Conservation (phyloP, 2,888 invertebrate species). For the Spilarctia lutea region DNA sequence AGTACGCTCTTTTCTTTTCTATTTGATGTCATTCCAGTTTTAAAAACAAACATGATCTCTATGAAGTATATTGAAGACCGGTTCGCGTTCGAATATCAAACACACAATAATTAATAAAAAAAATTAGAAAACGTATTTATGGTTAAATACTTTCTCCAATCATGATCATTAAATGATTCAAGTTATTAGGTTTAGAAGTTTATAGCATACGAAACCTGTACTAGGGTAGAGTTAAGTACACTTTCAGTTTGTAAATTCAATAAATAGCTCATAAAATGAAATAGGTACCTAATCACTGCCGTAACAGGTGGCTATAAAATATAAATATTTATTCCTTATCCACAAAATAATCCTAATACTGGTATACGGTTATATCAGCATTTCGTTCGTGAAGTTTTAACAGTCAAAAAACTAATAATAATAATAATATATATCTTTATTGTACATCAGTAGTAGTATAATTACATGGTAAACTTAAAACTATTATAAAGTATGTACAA, state of each 20-base stretch:
- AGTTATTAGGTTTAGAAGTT: background rate
- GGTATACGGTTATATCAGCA: conserved; percentile 42
- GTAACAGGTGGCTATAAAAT: conserved; percentile 33
- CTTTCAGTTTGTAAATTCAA: conserved; percentile 25
- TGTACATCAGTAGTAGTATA: too few species aligned
- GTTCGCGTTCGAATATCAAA: too few species aligned
- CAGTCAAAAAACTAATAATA: too few species aligned
- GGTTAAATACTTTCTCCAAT: background rate
- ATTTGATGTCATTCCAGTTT: too few species aligned
- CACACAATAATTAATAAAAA: background rate
- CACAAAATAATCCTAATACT: conserved; percentile 37
- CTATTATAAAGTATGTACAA: too few species aligned
- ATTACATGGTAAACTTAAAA: too few species aligned
- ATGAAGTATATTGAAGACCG: too few species aligned
- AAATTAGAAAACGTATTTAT: background rate
- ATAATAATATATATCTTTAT: too few species aligned
- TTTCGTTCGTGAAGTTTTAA: conserved; percentile 28
- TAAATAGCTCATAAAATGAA: conserved; percentile 33
- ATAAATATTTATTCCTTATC: conserved; percentile 35
- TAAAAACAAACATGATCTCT: too few species aligned
- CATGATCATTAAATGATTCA: background rate
- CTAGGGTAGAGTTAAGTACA: background rate
- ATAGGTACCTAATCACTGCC: conserved; percentile 30
- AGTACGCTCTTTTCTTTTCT: too few species aligned
- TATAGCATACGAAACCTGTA: background rate